Conservation (phyloP, 2,888 invertebrate genomes). For the Agonopterix arenella region DNA sequence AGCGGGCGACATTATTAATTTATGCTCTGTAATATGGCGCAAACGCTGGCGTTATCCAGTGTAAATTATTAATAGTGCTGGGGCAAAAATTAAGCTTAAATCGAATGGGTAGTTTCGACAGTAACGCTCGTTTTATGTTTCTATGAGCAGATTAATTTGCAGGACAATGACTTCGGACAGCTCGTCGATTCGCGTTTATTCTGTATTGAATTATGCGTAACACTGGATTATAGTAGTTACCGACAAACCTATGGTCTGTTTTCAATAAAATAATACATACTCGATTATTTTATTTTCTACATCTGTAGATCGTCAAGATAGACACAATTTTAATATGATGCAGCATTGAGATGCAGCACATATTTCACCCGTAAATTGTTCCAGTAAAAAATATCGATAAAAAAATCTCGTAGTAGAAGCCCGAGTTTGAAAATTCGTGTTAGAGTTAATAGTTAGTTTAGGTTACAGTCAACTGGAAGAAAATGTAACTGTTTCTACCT, state of each 20-base stretch:
- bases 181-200: constrained; percentile 22
- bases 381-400: too few species aligned
- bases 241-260: too few species aligned
- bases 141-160: constrained; percentile 66
- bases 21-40: constrained; percentile 76
- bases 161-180: constrained; percentile 47
- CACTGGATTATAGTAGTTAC: too few species aligned
- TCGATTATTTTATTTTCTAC: too few species aligned
- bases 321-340: too few species aligned
- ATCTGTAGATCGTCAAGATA: too few species aligned
- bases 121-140: constrained; percentile 69
- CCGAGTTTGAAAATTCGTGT: neutral
- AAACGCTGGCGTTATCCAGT: constrained; percentile 70
- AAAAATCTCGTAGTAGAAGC: too few species aligned
- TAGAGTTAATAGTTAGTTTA: neutral
- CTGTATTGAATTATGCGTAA: too few species aligned
- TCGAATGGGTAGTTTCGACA: constrained; percentile 72
- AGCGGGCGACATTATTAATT: constrained; percentile 76
- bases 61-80: constrained; percentile 76
- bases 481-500: neutral
- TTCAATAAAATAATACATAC: too few species aligned
- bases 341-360: too few species aligned
- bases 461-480: neutral
- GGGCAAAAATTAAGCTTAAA: constrained; percentile 77
- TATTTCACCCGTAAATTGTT: too few species aligned